Evolutionary conservation across 2,888 invertebrate genomes (phyloP).

Genomic region (Aromia moschata): DNA sequence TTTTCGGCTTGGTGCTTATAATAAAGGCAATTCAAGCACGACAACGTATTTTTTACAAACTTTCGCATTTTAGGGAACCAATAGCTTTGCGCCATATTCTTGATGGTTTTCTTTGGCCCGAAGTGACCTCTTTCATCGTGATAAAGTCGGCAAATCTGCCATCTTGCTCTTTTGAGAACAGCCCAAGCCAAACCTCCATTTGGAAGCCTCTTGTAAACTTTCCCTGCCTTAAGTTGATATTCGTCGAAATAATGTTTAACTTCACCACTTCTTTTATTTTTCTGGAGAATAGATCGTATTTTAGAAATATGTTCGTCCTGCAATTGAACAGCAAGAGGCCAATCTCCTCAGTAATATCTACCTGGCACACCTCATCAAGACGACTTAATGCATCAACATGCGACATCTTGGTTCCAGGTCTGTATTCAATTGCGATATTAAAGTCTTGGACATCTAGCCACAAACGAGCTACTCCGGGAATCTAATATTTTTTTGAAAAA

Average conservation of each 20-base stretch:
- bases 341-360: constrained; percentile 39
- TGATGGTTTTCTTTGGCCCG: neutral
- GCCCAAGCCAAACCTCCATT: constrained; percentile 34
- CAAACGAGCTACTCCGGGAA: constrained; percentile 36
- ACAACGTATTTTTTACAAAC: neutral
- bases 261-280: constrained; percentile 20
- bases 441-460: constrained; percentile 40
- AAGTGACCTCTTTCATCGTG: constrained; percentile 40
- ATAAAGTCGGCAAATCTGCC: constrained; percentile 41
- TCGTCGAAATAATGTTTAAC: constrained; percentile 39
- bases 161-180: constrained; percentile 34
- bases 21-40: no score
- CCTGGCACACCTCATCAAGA: constrained; percentile 21
- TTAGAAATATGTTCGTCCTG: constrained; percentile 38
- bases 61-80: neutral
- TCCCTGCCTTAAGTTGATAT: constrained; percentile 32
- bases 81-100: neutral
- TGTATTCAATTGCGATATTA: constrained; percentile 33
- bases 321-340: constrained; percentile 39
- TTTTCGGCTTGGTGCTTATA: no score
- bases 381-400: constrained; percentile 33
- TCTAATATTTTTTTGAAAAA: constrained; percentile 34
- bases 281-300: constrained; percentile 33
- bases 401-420: constrained; percentile 26
- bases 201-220: constrained; percentile 34